Percentiles rank a stretch among this genome's conserved stretches.
phyloP scores from a whole-genome alignment of 1,140 invertebrate genomes.

The Oncopodura yosiiana region DNA sequence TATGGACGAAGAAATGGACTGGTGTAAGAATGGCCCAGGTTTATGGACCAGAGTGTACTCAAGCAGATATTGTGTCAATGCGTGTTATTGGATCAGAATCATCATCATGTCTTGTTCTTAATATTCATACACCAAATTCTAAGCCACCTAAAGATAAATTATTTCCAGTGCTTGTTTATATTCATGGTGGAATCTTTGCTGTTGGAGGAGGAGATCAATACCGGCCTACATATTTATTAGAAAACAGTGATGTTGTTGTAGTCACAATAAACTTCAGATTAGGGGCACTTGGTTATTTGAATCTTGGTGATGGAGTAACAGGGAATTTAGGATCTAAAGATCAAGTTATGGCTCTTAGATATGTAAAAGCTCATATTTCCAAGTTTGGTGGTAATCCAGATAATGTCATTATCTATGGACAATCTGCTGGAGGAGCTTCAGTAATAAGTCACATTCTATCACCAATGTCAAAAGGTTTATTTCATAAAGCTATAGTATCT shows the following conservation, averaged over 20 bases:
- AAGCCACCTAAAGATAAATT: too few relatives aligned
- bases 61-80: slow-evolving; percentile 1
- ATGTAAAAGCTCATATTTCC: neutral
- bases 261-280: neutral
- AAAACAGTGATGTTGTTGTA: slow-evolving; percentile 2
- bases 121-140: slow-evolving; percentile 19
- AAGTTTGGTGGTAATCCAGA: neutral
- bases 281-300: neutral
- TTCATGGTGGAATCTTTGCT: slow-evolving; percentile 50
- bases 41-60: slow-evolving; percentile 9
- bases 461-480: slow-evolving; percentile 1
- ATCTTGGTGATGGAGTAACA: neutral
- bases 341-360: neutral
- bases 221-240: slow-evolving; percentile 35
- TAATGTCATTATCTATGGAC: neutral
- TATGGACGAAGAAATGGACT: slow-evolving; percentile 12
- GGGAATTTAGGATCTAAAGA: neutral
- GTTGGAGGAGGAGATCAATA: slow-evolving; percentile 42
- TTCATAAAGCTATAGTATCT: slow-evolving; percentile 32
- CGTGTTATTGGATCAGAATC: slow-evolving; percentile 3
- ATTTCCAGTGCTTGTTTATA: slow-evolving; percentile 46
- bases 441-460: neutral
- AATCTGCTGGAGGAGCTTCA: neutral
- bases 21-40: slow-evolving; percentile 3
- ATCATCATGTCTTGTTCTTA: slow-evolving; percentile 21